Conservation (phyloP, 35 echinoderm and acorn worm genomes). For the Ophioderma brevispina region DNA sequence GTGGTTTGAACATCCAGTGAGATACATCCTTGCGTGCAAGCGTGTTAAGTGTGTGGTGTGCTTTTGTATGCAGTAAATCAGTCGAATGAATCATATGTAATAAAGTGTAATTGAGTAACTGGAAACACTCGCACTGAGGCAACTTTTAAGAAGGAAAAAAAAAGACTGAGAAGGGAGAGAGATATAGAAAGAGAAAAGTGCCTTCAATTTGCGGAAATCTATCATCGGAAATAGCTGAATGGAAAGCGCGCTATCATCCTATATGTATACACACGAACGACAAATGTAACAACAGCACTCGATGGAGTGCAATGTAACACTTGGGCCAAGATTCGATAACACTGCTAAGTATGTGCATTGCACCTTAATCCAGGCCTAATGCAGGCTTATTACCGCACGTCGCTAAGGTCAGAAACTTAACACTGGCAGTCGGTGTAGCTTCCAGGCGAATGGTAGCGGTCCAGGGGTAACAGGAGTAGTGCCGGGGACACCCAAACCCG, state of each 20-base stretch:
- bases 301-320: neutral
- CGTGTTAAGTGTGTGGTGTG: neutral
- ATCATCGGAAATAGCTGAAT: constrained; percentile 5
- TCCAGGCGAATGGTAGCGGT: neutral
- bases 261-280: constrained; percentile 6
- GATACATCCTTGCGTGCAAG: no score
- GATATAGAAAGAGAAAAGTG: neutral
- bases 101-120: neutral
- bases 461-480: neutral
- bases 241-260: neutral
- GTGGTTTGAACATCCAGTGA: no score
- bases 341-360: neutral
- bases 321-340: neutral
- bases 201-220: constrained; percentile 10
- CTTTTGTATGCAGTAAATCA: neutral
- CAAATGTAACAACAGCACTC: constrained; percentile 6
- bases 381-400: neutral
- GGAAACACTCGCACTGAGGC: neutral
- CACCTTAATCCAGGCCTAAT: constrained; percentile 5
- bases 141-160: neutral
- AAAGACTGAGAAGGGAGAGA: neutral
- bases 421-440: neutral
- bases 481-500: neutral
- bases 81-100: neutral
- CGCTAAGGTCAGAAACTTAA: neutral